A percentile compares a stretch with the other conserved stretches of the same genome.
phyloP scores from a whole-genome alignment of 2,797 vertebrate species.

The Ptychobarbus kaznakovi region DNA sequence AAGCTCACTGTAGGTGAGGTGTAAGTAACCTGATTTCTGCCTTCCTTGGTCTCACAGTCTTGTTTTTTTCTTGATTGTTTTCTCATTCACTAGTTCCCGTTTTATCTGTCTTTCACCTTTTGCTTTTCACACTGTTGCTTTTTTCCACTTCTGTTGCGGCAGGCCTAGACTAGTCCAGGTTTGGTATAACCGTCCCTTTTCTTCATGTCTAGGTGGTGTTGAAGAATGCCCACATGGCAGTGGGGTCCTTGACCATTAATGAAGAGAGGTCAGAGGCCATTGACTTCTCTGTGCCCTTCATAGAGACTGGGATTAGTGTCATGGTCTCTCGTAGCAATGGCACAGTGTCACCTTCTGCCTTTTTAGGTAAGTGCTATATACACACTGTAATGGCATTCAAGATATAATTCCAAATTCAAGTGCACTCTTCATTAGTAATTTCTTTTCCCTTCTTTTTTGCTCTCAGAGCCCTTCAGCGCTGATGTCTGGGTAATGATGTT shows the following conservation, averaged over 20 bases:
- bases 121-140: neutral
- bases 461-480: conserved; percentile 95
- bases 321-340: conserved; percentile 99
- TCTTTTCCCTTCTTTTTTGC: conserved; percentile 44
- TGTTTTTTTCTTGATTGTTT: neutral
- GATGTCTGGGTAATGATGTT: conserved; percentile 99
- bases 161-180: conserved; percentile 1
- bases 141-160: neutral
- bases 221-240: conserved; percentile 97
- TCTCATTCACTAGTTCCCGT: conserved; percentile 21
- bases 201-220: conserved; percentile 83
- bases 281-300: conserved; percentile 98
- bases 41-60: conserved; percentile 10
- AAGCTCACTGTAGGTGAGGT: conserved; percentile 49
- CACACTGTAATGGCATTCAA: conserved; percentile 47
- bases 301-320: conserved; percentile 97
- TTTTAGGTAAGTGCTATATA: conserved; percentile 84
- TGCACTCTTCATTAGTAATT: conserved; percentile 25
- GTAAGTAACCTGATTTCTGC: conserved; percentile 53
- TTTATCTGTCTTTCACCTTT: conserved; percentile 28
- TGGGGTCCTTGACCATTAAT: conserved; percentile 97
- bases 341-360: conserved; percentile 97
- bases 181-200: conserved; percentile 2
- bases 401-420: conserved; percentile 11
- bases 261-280: conserved; percentile 97